Base-by-base conservation (phyloP, 2,797 vertebrate species). In the Mycteria americana region DNA sequence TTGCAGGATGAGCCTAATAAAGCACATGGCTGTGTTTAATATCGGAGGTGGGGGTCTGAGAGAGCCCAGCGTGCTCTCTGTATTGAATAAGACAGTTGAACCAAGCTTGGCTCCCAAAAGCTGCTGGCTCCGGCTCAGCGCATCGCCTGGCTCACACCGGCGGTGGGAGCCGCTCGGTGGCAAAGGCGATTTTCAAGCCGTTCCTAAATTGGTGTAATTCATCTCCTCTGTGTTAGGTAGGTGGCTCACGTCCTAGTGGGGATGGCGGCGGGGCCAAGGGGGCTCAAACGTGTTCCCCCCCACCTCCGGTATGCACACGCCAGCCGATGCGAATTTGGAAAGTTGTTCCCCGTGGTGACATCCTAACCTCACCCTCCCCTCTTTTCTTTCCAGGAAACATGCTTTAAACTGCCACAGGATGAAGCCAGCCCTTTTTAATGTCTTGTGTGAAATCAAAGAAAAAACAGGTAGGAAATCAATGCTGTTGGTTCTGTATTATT, bases 401-500 rank as follows among this genome's bases (percentile, higher is more conserved):
- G 99, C 99, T 96, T 98, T 99, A 97, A 99, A 99, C 98, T 99
- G 99, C 98, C 99, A 99, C 98, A 98, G 99, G 98, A 99, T 99
- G 99, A 99, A 99, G 98, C 99, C 99, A 30, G 99, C 99, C 46
- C 99, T 99, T 97, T 99, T 99, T 98, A 99, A 99, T 91, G 99
- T 99, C 92, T 98, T 99, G 97, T 99, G 99, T 97, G 99, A 99
- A 98, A 99, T 99, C 97, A 99, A 99, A 98, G 99, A 99, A 75
- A 99, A 99, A 98, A 99, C 99, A 99, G 99, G 99, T 99, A 99
- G 97, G 98, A 93, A 89, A 84, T 75, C 65, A 81, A 45, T 60
- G 81, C 35, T 87, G 8, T 64, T 85, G 18, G 11, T 96, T 96
- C 77, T 89, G 46, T 92, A 13, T 85, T 89, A 16, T 10, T 75